Conservation (phyloP, 2,888 invertebrate genomes). For the Stictocephala bisonia region DNA sequence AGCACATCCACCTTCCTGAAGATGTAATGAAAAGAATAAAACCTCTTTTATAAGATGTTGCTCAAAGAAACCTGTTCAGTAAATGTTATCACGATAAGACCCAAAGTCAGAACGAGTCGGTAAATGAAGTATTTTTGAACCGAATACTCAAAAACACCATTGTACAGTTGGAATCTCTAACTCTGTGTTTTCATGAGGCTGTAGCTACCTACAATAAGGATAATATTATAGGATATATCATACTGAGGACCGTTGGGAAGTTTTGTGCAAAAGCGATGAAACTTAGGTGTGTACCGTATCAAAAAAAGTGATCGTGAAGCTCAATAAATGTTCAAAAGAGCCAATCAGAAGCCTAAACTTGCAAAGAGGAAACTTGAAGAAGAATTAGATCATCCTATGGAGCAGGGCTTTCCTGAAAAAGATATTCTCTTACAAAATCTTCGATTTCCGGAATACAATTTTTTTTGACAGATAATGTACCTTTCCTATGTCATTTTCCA, state of each 20-base stretch:
- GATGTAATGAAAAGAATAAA: background rate
- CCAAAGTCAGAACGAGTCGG: background rate
- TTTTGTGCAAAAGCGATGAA: background rate
- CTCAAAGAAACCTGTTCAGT: background rate
- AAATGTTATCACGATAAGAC: background rate
- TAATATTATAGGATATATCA: background rate
- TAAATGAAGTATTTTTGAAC: background rate
- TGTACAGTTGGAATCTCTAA: background rate
- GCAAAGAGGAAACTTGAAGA: background rate
- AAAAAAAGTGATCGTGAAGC: background rate
- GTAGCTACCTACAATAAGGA: background rate
- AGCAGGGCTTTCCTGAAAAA: background rate
- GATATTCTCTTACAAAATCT: too few relatives aligned
- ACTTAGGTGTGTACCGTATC: background rate
- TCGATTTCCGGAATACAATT: background rate
- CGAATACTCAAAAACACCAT: background rate
- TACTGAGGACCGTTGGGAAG: background rate
- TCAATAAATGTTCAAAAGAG: background rate
- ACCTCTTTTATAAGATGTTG: background rate
- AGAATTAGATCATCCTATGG: constrained; percentile 1
- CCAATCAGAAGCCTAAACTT: background rate
- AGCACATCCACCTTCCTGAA: background rate
- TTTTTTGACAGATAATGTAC: background rate
- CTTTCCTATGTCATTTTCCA: background rate
- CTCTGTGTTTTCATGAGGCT: background rate